Conservation (phyloP, 2,113 vertebrate genomes). For the Oncorhynchus masou region DNA sequence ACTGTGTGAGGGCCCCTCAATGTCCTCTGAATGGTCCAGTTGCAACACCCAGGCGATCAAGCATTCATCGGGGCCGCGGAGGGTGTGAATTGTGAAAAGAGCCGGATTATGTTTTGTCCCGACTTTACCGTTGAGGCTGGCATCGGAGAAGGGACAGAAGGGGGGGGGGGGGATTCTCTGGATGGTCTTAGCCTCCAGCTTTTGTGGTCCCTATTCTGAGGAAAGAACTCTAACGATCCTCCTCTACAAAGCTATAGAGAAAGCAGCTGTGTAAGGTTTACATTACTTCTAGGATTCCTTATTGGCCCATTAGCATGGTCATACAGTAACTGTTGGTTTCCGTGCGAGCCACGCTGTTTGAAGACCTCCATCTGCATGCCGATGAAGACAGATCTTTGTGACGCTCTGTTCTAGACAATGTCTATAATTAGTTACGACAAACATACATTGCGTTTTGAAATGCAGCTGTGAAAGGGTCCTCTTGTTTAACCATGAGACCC, state of each 20-base stretch:
- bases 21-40: slow-evolving; percentile 82
- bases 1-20: slow-evolving; percentile 79
- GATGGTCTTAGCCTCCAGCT: slow-evolving; percentile 59
- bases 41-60: slow-evolving; percentile 89
- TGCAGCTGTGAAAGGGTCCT: background rate
- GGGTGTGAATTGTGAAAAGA: slow-evolving; percentile 86
- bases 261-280: slow-evolving; percentile 46
- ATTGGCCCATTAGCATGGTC: slow-evolving; percentile 36
- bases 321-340: slow-evolving; percentile 40
- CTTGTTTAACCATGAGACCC: background rate
- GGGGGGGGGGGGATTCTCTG: slow-evolving; percentile 79
- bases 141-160: slow-evolving; percentile 76
- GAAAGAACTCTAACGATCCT: slow-evolving; percentile 81
- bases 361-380: background rate
- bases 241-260: slow-evolving; percentile 49
- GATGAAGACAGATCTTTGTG: background rate
- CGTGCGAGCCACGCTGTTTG: slow-evolving; percentile 5
- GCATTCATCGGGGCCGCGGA: slow-evolving; percentile 83
- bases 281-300: slow-evolving; percentile 50
- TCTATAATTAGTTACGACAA: background rate
- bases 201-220: slow-evolving; percentile 84
- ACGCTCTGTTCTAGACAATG: background rate
- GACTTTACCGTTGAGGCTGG: slow-evolving; percentile 74
- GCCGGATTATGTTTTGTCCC: slow-evolving; percentile 85
- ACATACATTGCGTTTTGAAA: background rate